Evolutionary conservation across 2,113 vertebrate genomes (phyloP), one percentile per base, ranked within the genome.

Genomic region (Eubucco bourcierii): DNA sequence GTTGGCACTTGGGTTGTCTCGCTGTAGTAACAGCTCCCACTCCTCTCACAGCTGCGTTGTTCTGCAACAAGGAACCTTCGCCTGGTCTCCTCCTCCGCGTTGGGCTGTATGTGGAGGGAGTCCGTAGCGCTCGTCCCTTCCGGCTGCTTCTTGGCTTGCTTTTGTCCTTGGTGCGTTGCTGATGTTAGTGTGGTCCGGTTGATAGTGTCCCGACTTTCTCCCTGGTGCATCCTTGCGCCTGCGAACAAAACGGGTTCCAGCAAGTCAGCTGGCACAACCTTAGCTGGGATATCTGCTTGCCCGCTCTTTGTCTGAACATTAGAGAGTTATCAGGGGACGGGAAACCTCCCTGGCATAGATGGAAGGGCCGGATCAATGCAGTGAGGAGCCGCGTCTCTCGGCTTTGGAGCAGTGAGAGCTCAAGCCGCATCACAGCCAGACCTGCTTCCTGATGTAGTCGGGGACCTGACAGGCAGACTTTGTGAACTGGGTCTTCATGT

Each of bases 381-480:
- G 53, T 27, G 60, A 34, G 27, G 12, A 31, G 17, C 18, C 21
- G 4, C 6, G n/a, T 59, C 16, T 80, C 15, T 13, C 72, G n/a
- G 39, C 33, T 66, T 20, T 44, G 53, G 46, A 60, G 46, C 15
- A 24, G 10, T 1, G 23, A 34, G 47, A 34, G 27, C 37, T 67
- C 19, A 10, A 53, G 34, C 21, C 15, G 5, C 21, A 52, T 41
- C 0, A 1, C 1, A 1, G 50, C 15, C 39, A 44, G 33, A 37
- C 9, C 7, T 10, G 18, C 23, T 80, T 80, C n/a, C 33, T 0
- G 12, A 56, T 27, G 1, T 2, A 1, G 5, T 13, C 0, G 0
- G 27, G 10, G 10, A 50, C 5, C 33, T 67, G 39, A 21, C 4
- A 7, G 18, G 39, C 75, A 27, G 70, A 20, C 29, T 58, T 14